These are phyloP conservation scores for Variabilichromis moorii DNA, from an alignment of 2,113 vertebrate genomes.

Conservation along the genomic window DNA sequence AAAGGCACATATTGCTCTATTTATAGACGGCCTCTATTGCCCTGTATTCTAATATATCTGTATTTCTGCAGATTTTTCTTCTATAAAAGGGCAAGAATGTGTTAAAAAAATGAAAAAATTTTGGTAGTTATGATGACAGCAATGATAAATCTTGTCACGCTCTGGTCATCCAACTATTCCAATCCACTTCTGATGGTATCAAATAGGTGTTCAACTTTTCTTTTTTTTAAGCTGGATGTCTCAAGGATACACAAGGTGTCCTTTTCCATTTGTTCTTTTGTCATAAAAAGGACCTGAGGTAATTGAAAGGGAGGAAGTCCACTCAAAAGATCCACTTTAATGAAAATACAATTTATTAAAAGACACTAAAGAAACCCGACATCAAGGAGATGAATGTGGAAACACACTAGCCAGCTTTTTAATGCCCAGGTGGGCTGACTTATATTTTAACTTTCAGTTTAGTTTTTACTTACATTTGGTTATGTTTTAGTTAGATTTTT, in stretches of 20 bases:
- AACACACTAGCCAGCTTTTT: not conserved
- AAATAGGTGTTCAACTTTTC: not conserved
- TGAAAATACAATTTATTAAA: not conserved
- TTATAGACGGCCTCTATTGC: constrained; percentile 7
- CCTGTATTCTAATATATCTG: not conserved
- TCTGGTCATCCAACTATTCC: not conserved
- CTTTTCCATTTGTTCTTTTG: not conserved
- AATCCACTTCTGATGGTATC: not conserved
- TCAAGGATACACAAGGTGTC: not conserved
- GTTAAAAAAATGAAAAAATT: not conserved
- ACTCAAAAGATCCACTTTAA: not conserved
- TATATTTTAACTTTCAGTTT: not conserved
- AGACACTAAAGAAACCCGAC: not conserved
- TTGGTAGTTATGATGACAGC: not conserved
- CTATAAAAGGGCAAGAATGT: not conserved
- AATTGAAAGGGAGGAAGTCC: not conserved
- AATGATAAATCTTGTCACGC: not conserved
- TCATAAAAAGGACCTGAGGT: not conserved
- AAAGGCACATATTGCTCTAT: constrained; percentile 20
- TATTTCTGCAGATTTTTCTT: not conserved
- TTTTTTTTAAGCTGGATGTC: not conserved
- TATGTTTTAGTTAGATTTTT: not conserved
- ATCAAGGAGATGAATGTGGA: not conserved
- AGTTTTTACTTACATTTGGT: not conserved
- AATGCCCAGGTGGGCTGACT: not conserved